Evolutionary conservation across 1,140 invertebrate species (phyloP).

Genomic region (Helicoverpa zea): DNA sequence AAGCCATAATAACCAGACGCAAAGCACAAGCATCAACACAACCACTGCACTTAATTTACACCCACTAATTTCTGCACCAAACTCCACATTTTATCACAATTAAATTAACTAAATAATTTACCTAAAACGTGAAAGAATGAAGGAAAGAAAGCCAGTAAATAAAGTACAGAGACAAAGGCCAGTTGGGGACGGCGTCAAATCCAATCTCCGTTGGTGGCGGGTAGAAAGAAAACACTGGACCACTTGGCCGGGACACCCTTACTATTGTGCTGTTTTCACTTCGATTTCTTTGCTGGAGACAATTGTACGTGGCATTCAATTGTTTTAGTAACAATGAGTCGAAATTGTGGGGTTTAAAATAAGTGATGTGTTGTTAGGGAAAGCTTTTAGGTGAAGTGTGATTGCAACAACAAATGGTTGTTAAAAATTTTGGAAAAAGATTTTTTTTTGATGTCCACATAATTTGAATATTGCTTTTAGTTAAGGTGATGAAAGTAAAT

Average conservation of each 20-base stretch:
- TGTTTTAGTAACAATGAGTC: slow-evolving; percentile 18
- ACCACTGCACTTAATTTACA: not conserved
- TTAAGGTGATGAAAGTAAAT: too few species aligned
- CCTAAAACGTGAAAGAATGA: not conserved
- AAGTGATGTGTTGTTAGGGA: not conserved
- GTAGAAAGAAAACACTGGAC: slow-evolving; percentile 26
- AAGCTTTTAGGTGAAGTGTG: not conserved
- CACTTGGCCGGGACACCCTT: slow-evolving; percentile 1
- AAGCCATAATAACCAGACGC: not conserved
- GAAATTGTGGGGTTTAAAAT: slow-evolving; percentile 6
- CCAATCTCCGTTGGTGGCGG: slow-evolving; percentile 28
- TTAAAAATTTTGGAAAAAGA: too few species aligned
- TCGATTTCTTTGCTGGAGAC: slow-evolving; percentile 7
- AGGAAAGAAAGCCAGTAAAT: slow-evolving; percentile 2
- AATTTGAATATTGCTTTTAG: too few species aligned
- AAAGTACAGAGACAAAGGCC: slow-evolving; percentile 33
- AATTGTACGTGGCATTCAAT: slow-evolving; percentile 6
- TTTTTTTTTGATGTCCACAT: too few species aligned
- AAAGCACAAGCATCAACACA: not conserved
- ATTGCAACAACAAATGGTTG: too few species aligned
- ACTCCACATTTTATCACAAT: not conserved
- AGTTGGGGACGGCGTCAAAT: slow-evolving; percentile 32
- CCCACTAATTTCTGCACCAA: not conserved
- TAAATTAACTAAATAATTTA: slow-evolving; percentile 33
- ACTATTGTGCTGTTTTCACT: slow-evolving; percentile 15